Evolutionary conservation across 2,113 vertebrate species (phyloP).

Genomic region (Proterorhinus semilunaris): DNA sequence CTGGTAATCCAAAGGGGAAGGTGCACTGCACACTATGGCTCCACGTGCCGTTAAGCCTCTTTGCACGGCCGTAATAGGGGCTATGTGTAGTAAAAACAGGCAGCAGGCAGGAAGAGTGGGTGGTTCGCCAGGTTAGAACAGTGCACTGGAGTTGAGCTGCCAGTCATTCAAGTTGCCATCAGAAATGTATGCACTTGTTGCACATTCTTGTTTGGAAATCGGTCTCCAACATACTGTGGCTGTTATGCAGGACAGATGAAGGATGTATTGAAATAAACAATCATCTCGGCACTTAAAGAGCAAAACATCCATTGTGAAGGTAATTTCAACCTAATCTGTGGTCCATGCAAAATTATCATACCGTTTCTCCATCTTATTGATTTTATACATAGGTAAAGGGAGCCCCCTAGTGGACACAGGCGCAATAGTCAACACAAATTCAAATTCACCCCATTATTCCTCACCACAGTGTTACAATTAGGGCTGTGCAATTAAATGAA

Average conservation of each 20-base stretch:
- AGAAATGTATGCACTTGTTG: not conserved
- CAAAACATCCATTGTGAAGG: not conserved
- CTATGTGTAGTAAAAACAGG: constrained; percentile 68
- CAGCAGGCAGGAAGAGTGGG: constrained; percentile 28
- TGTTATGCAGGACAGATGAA: not conserved
- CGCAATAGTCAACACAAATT: not conserved
- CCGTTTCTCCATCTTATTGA: not conserved
- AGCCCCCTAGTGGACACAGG: constrained; percentile 60
- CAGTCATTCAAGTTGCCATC: not conserved
- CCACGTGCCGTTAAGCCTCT: constrained; percentile 80
- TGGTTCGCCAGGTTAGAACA: constrained; percentile 16
- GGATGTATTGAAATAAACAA: not conserved
- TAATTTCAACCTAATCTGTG: not conserved
- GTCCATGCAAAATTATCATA: constrained; percentile 7
- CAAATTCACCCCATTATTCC: not conserved
- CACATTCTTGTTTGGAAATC: not conserved
- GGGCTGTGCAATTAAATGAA: too few species aligned
- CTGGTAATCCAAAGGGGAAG: constrained; percentile 63
- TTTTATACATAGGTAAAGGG: constrained; percentile 44
- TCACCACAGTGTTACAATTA: too few species aligned
- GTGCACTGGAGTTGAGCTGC: not conserved
- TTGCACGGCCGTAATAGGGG: constrained; percentile 72
- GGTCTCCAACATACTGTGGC: not conserved
- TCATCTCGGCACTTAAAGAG: not conserved
- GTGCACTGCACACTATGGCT: constrained; percentile 70